A percentile compares a stretch with the other conserved stretches of the same genome.
phyloP scores from a whole-genome alignment of 2,113 vertebrate genomes.

The Myotis brandtii region DNA sequence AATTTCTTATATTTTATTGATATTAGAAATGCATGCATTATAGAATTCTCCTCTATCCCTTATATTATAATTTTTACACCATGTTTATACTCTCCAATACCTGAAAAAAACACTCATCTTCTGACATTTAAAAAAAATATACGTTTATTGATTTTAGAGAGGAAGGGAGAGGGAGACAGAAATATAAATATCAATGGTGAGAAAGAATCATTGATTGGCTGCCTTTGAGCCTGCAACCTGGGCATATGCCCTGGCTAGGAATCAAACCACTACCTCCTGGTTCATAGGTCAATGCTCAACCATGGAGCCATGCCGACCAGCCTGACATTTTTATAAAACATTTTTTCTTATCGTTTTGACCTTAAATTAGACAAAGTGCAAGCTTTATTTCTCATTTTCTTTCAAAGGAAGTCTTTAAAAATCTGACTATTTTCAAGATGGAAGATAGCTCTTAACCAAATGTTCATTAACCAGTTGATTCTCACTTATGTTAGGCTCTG shows the following conservation, averaged over 20 bases:
- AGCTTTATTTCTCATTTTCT: neutral
- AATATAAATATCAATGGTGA: too few relatives aligned
- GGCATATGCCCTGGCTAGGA: too few relatives aligned
- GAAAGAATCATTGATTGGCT: too few relatives aligned
- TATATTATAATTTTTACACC: neutral
- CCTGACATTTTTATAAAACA: too few relatives aligned
- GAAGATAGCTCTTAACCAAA: neutral
- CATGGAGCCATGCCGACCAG: too few relatives aligned
- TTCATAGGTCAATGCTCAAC: too few relatives aligned
- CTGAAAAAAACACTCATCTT: neutral
- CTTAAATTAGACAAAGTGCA: neutral
- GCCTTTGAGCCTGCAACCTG: too few relatives aligned
- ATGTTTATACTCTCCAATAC: neutral
- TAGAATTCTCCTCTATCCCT: neutral
- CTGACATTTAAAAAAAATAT: neutral
- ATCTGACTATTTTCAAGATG: neutral
- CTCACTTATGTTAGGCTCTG: neutral
- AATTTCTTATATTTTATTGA: neutral
- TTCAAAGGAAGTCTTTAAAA: neutral
- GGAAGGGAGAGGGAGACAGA: too few relatives aligned
- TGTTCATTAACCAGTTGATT: neutral
- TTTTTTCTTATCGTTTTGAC: neutral
- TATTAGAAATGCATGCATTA: neutral
- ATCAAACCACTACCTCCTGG: too few relatives aligned
- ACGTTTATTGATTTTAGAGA: too few relatives aligned